A percentile compares a stretch with the other conserved stretches of the same genome.
These are phyloP conservation scores for Ispidina picta DNA, from an alignment of 2,797 vertebrate genomes.

Conservation along the genomic window DNA sequence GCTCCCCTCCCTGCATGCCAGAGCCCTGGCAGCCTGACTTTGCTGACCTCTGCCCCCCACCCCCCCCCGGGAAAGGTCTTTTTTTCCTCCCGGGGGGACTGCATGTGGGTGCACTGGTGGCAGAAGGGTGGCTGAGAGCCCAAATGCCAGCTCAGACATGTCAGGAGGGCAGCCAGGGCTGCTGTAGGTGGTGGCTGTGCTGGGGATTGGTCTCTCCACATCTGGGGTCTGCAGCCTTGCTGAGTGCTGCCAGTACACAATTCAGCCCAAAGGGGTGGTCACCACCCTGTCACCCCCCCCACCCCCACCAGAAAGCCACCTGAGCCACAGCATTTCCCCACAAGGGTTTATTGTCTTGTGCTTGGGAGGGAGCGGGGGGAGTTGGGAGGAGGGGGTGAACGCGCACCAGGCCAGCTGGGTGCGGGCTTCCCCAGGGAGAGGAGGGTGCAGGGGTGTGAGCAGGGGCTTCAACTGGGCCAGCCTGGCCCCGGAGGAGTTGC, in stretches of 20 bases:
- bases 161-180: neutral
- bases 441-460: neutral
- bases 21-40: fast-evolving
- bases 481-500: neutral
- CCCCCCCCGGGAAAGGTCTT: neutral
- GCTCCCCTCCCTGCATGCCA: neutral
- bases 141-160: fast-evolving
- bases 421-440: neutral
- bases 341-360: constrained; percentile 6
- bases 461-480: neutral
- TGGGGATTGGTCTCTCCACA: neutral
- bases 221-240: neutral
- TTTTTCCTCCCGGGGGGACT: fast-evolving
- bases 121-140: neutral
- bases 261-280: neutral
- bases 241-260: neutral
- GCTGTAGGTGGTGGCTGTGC: neutral
- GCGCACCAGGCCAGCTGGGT: neutral
- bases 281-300: fast-evolving
- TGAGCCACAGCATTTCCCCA: neutral
- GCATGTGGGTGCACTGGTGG: fast-evolving
- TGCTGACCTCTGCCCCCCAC: neutral
- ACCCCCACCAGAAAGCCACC: neutral
- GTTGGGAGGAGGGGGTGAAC: neutral
- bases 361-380: neutral